These are phyloP conservation scores for Eidolon dupreanum DNA, from an alignment of 2,797 vertebrate species.

Conservation along the genomic window DNA sequence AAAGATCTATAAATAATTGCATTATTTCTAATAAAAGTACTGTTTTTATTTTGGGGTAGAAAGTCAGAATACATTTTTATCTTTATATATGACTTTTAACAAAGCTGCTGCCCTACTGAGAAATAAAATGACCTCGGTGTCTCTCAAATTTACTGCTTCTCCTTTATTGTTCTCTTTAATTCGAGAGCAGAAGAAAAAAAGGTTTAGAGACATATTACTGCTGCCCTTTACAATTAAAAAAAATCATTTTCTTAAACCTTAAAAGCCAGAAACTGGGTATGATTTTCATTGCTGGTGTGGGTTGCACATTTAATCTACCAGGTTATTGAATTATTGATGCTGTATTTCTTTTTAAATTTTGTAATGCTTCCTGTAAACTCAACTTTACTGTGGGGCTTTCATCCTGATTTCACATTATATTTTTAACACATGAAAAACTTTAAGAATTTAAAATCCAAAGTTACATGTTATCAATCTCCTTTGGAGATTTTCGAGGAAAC, in stretches of 20 bases:
- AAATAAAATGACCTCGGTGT: background rate
- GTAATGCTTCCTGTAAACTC: conserved; percentile 65
- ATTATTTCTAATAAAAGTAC: background rate
- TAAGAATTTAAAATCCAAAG: conserved; percentile 62
- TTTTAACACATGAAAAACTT: conserved; percentile 53
- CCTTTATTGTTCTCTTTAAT: background rate
- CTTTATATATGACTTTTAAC: background rate
- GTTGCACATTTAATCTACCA: conserved; percentile 42
- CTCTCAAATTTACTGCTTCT: conserved; percentile 22
- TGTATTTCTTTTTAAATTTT: conserved; percentile 56
- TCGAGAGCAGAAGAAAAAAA: background rate
- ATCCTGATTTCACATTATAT: conserved; percentile 50
- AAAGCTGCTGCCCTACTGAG: background rate
- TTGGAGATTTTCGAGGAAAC: conserved; percentile 27
- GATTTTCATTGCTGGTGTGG: conserved; percentile 29
- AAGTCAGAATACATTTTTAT: background rate
- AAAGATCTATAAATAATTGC: background rate
- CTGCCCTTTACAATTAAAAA: background rate
- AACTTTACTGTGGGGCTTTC: conserved; percentile 53
- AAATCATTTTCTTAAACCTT: background rate
- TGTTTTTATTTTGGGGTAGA: conserved; percentile 31
- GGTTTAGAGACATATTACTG: background rate
- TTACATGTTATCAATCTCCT: conserved; percentile 18
- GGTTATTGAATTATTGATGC: conserved; percentile 81
- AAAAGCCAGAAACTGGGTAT: background rate